A percentile compares a stretch with the other conserved stretches of the same genome.
These are phyloP conservation scores for Habrosyne pyritoides DNA, from an alignment of 2,888 invertebrate species.

Conservation along the genomic window DNA sequence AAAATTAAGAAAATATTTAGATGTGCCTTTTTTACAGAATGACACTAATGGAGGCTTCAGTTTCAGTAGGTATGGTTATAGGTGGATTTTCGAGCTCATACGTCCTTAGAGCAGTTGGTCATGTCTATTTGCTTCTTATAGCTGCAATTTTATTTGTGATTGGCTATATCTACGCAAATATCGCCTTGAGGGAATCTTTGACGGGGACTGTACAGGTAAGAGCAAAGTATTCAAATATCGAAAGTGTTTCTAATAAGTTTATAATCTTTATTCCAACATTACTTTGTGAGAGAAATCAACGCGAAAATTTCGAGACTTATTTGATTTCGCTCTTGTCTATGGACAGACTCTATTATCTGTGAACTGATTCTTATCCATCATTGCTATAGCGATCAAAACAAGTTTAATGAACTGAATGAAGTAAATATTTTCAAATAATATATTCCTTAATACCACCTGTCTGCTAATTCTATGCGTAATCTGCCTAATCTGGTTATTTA, in stretches of 20 bases:
- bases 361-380: no score
- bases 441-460: no score
- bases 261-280: neutral
- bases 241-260: neutral
- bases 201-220: constrained; percentile 62
- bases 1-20: constrained; percentile 17
- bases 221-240: neutral
- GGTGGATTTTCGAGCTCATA: constrained; percentile 85
- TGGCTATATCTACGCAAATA: constrained; percentile 73
- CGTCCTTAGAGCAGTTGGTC: constrained; percentile 80
- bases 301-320: neutral
- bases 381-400: no score
- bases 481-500: neutral
- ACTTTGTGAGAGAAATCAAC: no score
- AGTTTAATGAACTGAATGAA: no score
- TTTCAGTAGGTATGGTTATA: constrained; percentile 84
- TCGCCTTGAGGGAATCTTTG: constrained; percentile 81
- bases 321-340: no score
- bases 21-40: constrained; percentile 75
- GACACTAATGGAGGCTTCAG: constrained; percentile 84
- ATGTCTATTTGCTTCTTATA: constrained; percentile 76
- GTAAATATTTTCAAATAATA: no score
- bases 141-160: constrained; percentile 65
- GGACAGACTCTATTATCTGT: no score
- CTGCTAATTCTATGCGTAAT: no score